Percentiles rank a stretch among this genome's conserved stretches.
Conservation (phyloP, 2,797 vertebrate species). For the Poeciliopsis presidionis region DNA sequence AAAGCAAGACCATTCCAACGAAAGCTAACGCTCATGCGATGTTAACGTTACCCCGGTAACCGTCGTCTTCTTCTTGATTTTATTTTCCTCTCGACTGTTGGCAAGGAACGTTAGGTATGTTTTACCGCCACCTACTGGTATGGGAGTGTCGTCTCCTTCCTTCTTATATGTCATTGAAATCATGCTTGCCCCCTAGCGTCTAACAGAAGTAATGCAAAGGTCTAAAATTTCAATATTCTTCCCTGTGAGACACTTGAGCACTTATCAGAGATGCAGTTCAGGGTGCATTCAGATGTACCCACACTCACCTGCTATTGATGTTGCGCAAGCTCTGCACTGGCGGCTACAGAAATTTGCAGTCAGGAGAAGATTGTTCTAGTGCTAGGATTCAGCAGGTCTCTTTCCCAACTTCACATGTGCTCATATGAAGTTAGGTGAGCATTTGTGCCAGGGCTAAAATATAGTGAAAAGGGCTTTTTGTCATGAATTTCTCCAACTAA, state of each 20-base stretch:
- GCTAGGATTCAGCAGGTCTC: neutral
- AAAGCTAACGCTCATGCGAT: neutral
- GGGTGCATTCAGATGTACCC: neutral
- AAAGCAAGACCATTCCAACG: neutral
- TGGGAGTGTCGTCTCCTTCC: neutral
- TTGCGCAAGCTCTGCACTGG: neutral
- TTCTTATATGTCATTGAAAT: neutral
- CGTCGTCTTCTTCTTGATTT: conserved; percentile 1
- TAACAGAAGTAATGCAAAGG: neutral
- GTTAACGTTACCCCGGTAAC: conserved; percentile 25
- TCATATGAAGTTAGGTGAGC: neutral
- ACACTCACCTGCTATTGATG: neutral
- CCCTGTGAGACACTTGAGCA: neutral
- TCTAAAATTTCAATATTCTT: neutral
- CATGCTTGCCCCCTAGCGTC: neutral
- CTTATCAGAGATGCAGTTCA: neutral
- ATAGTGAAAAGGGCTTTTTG: neutral
- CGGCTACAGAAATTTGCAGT: neutral
- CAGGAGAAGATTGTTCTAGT: neutral
- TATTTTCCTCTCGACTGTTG: too few relatives aligned
- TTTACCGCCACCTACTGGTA: neutral
- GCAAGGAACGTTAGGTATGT: neutral
- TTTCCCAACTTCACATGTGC: neutral
- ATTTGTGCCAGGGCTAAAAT: neutral
- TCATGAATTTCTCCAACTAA: neutral